phyloP scores from a whole-genome alignment of 2,888 invertebrate genomes.

The Protodeltote pygarga region DNA sequence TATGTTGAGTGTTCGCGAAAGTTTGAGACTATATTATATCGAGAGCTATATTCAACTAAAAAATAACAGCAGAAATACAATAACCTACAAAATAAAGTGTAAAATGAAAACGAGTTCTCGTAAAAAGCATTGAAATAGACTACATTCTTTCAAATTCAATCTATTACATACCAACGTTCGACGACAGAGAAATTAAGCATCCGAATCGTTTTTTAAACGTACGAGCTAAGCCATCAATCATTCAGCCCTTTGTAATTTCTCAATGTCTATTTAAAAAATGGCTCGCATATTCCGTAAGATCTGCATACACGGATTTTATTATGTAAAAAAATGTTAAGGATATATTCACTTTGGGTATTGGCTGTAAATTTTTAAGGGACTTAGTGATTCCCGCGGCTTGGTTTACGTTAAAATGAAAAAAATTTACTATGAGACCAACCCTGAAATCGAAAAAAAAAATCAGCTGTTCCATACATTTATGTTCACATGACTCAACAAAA shows the following conservation, averaged over 20 bases:
- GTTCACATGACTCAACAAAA: too few relatives aligned
- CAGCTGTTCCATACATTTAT: too few relatives aligned
- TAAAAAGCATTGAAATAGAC: constrained; percentile 22
- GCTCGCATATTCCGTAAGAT: constrained; percentile 39
- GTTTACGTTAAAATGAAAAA: background rate
- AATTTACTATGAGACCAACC: background rate
- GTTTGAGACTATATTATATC: too few relatives aligned
- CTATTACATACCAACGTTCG: constrained; percentile 74
- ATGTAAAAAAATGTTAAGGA: constrained; percentile 7
- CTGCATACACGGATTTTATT: constrained; percentile 27
- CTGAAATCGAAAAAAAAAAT: too few relatives aligned
- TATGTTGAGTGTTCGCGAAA: too few relatives aligned
- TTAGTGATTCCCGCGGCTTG: background rate
- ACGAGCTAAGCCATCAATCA: constrained; percentile 74
- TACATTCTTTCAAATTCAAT: constrained; percentile 58
- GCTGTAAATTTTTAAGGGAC: background rate
- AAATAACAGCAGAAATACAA: too few relatives aligned
- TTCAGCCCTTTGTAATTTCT: constrained; percentile 74
- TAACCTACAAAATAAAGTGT: constrained; percentile 11
- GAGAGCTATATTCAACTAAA: too few relatives aligned
- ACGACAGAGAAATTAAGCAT: constrained; percentile 81
- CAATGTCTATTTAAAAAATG: constrained; percentile 69
- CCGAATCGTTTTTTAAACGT: constrained; percentile 79
- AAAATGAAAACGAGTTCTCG: too few relatives aligned
- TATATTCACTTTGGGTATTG: constrained; percentile 2